These are phyloP conservation scores for Myotis myotis DNA, from an alignment of 2,797 vertebrate genomes.

Conservation along the genomic window DNA sequence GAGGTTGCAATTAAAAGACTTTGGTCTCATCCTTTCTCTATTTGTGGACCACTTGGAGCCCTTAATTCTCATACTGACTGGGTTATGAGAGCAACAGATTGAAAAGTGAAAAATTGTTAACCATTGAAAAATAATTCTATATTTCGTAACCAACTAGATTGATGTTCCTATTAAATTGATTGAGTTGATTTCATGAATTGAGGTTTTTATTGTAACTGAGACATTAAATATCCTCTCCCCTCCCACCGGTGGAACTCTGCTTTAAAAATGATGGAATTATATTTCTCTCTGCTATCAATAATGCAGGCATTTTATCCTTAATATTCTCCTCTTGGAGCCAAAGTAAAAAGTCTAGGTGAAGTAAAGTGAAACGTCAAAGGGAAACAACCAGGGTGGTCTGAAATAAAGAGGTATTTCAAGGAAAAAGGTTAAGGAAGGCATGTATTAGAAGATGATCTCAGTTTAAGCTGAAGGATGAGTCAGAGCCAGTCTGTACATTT, in stretches of 20 bases:
- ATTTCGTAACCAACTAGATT: background rate
- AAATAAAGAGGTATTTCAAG: background rate
- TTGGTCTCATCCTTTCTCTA: conserved; percentile 3
- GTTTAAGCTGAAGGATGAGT: background rate
- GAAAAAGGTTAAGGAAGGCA: background rate
- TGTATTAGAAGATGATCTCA: background rate
- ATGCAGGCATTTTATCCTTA: conserved; percentile 1
- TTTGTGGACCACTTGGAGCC: background rate
- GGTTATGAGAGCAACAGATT: background rate
- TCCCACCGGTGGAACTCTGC: background rate
- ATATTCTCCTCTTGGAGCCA: conserved; percentile 5
- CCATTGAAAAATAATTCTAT: background rate
- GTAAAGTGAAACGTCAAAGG: conserved; percentile 14
- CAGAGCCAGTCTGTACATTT: background rate
- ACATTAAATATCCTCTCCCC: background rate
- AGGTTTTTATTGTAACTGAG: conserved; percentile 23
- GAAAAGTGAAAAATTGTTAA: conserved; percentile 36
- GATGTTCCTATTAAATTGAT: conserved; percentile 30
- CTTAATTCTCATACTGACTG: background rate
- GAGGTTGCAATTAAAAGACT: conserved; percentile 28
- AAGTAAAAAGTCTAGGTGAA: background rate
- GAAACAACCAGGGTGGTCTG: background rate
- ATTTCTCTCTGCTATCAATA: conserved; percentile 19
- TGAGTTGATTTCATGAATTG: conserved; percentile 29
- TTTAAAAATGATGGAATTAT: conserved; percentile 45